Evolutionary conservation across 2,888 invertebrate genomes (phyloP), one percentile per base, ranked within the genome.

Genomic region (Panorpa germanica): DNA sequence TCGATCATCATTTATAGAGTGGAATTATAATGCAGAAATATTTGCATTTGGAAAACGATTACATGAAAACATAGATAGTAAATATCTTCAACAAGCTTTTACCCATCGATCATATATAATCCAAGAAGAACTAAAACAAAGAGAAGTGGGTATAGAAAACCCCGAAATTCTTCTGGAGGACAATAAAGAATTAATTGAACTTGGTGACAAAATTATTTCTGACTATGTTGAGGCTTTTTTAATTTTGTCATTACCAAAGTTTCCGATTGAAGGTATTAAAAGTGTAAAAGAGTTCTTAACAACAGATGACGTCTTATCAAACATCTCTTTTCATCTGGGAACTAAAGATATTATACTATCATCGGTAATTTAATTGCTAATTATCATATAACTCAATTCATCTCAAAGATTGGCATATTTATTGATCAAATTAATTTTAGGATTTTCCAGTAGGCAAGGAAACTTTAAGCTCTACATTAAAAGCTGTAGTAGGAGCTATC

Each of bases 11-110:
- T 80, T 61, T 45, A 40, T 74, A n/a, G 81, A 78, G 44, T 86
- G 91, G 91, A 91, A 88, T 47, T 70, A 81, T 41, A 70, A 76
- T 41, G 69, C 83, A 0, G 91, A 93, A 56, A 38, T 93, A 3
- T 90, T 63, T 55, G 82, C 91, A 1, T 93, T 93, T 59, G 76
- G 75, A 7, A 73, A 75, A 45, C 63, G 95, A 15, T 55, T 93
- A 10, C 69, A 74, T 14, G 95, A 95, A 57, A 65, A 78, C 4
- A 83, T 95, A 44, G 61, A 82, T 35, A 53, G 63, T 0, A 57
- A 65, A 12, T 49, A 76, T 10, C 52, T 95, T 16, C 63, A 72
- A 31, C 63, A 63, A 43, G 88, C 90, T 2, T 73, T 95, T 34
- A 76, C 73, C 22, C 73, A 85, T 44, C 63, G 68, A 40, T 78